A percentile compares a stretch with the other conserved stretches of the same genome.
These are phyloP conservation scores for Hippocampus kuda DNA, from an alignment of 2,797 vertebrate species.

Conservation along the genomic window DNA sequence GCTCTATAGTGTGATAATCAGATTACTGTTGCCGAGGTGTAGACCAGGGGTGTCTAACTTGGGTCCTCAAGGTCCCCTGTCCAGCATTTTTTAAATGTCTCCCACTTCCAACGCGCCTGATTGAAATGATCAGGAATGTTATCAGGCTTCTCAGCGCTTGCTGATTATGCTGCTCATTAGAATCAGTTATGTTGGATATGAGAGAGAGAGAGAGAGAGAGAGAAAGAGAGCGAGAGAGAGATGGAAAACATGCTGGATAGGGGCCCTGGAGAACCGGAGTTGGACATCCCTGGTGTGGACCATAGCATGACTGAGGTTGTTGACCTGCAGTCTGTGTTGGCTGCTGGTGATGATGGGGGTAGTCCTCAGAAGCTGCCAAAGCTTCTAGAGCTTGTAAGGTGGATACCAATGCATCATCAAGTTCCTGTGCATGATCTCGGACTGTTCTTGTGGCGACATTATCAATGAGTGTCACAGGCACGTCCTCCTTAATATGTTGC, in stretches of 20 bases:
- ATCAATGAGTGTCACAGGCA: conserved; percentile 94
- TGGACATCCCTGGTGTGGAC: conserved; percentile 16
- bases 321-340: conserved; percentile 97
- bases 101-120: too few species aligned
- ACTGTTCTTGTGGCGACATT: conserved; percentile 86
- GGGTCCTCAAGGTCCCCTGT: too few species aligned
- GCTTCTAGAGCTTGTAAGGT: conserved; percentile 96
- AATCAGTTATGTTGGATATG: too few species aligned
- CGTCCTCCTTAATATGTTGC: conserved; percentile 73
- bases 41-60: not conserved
- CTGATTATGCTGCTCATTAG: too few species aligned
- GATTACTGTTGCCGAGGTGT: conserved; percentile 34
- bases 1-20: conserved; percentile 11
- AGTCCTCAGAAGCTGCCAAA: conserved; percentile 94
- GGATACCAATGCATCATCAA: conserved; percentile 95
- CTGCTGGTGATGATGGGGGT: conserved; percentile 81
- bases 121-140: too few species aligned
- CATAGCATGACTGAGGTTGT: conserved; percentile 52
- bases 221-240: too few species aligned
- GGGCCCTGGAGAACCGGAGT: too few species aligned
- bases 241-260: too few species aligned
- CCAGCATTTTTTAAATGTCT: too few species aligned
- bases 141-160: too few species aligned
- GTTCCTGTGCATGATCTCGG: conserved; percentile 91
- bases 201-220: too few species aligned